Base-by-base conservation (phyloP, 2,113 vertebrate species). In the Calypte anna region DNA sequence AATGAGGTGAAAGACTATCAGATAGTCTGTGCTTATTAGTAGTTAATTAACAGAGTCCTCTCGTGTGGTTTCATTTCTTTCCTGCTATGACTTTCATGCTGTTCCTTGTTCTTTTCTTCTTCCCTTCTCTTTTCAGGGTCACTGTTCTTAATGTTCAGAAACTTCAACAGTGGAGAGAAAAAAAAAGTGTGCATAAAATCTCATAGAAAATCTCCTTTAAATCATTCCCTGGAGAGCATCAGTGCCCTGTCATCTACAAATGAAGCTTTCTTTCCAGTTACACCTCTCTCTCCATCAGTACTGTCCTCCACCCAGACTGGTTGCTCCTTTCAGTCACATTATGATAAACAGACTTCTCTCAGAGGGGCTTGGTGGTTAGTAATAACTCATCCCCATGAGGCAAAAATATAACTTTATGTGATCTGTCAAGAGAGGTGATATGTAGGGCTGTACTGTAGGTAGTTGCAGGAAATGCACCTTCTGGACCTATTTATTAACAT, bases 401-500 rank as follows among this genome's bases (percentile, higher is more conserved):
- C 55, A 94, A 51, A 90, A 95, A 76, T 83, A 59, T 16, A 91
- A 90, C 75, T 90, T 87, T 62, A n/a, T 76, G 81, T 76, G 70
- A 93, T 93, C 74, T 91, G 36, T 92, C 84, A 92, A 48, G 92
- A 94, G 81, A 80, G 94, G 74, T 91, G 94, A 93, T 89, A 76
- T 33, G 66, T 72, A 86, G 66, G 69, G 55, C 73, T 79, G 53
- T 77, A 48, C 57, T 68, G 10, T 76, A 92, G 83, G 73, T 62
- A 79, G 66, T 76, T 89, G 74, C 73, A 96, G 86, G 94, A 93
- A 94, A 93, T 91, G 77, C 1, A 22, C 62, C 66, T 92, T 82
- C 84, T 3, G 30, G 87, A 46, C 40, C 40, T 53, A 72, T 82
- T 90, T 88, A 89, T 79, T 95, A 76, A 92, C 82, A 85, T 73